These are phyloP conservation scores for Esperia sulphurella DNA, from an alignment of 2,888 invertebrate genomes.

Conservation along the genomic window DNA sequence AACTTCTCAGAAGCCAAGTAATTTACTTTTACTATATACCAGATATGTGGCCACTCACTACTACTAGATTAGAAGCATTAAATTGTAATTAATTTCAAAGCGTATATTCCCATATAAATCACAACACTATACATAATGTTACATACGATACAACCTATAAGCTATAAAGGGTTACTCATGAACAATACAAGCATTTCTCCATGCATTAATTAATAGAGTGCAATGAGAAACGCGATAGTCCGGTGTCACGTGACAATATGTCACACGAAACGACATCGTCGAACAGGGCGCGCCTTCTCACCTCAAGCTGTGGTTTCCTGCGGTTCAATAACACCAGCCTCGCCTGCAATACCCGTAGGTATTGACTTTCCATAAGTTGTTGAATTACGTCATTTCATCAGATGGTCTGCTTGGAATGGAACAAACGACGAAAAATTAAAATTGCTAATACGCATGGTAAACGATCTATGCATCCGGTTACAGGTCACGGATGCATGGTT, in stretches of 20 bases:
- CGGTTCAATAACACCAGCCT: conserved; percentile 39
- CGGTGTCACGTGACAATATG: conserved; percentile 59
- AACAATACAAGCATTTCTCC: conserved; percentile 37
- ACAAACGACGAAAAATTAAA: too few species aligned
- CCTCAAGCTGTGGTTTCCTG: conserved; percentile 49
- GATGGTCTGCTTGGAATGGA: too few species aligned
- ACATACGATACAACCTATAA: too few species aligned
- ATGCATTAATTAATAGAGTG: conserved; percentile 54
- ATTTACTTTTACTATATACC: too few species aligned
- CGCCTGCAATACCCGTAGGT: conserved; percentile 24
- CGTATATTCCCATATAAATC: too few species aligned
- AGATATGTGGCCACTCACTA: too few species aligned
- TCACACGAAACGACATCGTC: conserved; percentile 54
- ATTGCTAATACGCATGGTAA: neutral
- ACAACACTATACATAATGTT: too few species aligned
- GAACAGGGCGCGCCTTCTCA: conserved; percentile 24
- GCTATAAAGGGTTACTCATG: too few species aligned
- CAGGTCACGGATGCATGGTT: conserved; percentile 5
- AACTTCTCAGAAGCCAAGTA: too few species aligned
- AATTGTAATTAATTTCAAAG: too few species aligned
- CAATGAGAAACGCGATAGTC: conserved; percentile 55
- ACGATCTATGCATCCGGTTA: conserved; percentile 1
- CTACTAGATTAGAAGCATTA: too few species aligned
- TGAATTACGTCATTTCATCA: neutral
- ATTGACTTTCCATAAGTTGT: conserved; percentile 36